Base-by-base conservation (phyloP, 2,113 vertebrate species). In the Phyllopteryx taeniolatus region DNA sequence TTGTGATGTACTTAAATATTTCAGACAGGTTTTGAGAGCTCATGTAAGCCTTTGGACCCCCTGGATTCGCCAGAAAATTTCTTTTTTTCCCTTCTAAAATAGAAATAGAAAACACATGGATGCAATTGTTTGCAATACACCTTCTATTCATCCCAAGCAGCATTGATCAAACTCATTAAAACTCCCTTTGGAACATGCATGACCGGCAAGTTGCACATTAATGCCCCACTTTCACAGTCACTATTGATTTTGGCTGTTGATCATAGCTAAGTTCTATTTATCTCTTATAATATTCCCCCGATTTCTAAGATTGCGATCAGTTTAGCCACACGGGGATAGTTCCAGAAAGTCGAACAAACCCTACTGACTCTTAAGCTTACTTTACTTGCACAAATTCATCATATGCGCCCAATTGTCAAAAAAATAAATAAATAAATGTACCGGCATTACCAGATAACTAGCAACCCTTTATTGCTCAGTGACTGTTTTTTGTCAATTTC, bases 11-110 rank as follows among this genome's bases (percentile, higher is more conserved):
- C 19, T 61, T 19, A 60, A 80, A 73, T 81, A 60, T 85, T 88
- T 77, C 72, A 74, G 77, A 83, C 73, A 79, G 81, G 73, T 88
- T 79, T 84, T 73, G 60, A 77, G 31, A 76, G 68, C 72, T 82
- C 42, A 80, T 86, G 65, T 66, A 74, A 74, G 78, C 71, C 72
- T 70, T 65, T 47, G 49, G 46, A 61, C 68, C 68, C 67, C 27
- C 51, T 53, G 62, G 43, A 76, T 67, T 12, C 31, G 43, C 59
- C 22, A 51, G 22, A 64, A 54, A 47, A 13, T 80, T 22, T 22
- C 2, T 59, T 31, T 59, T 14, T 5, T 19, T 9, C 19, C 6
- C 70, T 70, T 51, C 27, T 20, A 53, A 65, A 70, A 76, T 44
- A 73, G 59, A 49, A 68, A 75, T 31, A 70, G 46, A n/a, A 49